These are phyloP conservation scores for Pteropus rufus DNA, from an alignment of 2,797 vertebrate species.

Conservation along the genomic window DNA sequence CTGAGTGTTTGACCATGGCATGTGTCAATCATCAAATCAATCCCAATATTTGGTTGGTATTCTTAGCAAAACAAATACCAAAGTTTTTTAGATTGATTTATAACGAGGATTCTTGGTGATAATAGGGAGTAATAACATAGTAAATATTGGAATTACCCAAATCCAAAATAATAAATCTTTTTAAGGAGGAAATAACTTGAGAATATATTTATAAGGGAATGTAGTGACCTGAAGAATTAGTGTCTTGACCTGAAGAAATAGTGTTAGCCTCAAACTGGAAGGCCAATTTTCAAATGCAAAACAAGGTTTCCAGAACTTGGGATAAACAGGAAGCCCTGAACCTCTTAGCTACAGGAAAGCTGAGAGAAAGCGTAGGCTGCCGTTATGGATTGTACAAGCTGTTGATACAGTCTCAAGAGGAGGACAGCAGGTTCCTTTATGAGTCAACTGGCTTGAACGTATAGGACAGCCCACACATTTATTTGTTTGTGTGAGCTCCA, in stretches of 20 bases:
- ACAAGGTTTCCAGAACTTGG: background rate
- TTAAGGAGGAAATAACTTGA: background rate
- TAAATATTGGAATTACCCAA: background rate
- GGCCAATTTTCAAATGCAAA: background rate
- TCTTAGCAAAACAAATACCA: background rate
- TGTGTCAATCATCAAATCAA: background rate
- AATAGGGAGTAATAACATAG: background rate
- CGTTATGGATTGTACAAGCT: background rate
- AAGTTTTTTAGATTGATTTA: background rate
- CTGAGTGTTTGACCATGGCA: background rate
- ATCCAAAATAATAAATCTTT: background rate
- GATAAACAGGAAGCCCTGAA: no score
- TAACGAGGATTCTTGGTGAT: background rate
- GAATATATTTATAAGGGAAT: background rate
- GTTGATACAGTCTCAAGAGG: background rate
- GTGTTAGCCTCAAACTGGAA: background rate
- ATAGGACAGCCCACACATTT: background rate
- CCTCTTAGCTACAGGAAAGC: background rate
- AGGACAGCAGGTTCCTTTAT: background rate
- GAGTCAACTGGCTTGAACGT: background rate
- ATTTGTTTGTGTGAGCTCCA: conserved; percentile 38
- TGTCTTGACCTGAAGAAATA: background rate
- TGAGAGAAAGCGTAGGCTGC: background rate
- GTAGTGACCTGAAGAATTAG: background rate
- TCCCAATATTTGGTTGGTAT: background rate